Evolutionary conservation across 1,140 invertebrate species (phyloP), one percentile per base, ranked within the genome.

Genomic region (Drosophila busckii): DNA sequence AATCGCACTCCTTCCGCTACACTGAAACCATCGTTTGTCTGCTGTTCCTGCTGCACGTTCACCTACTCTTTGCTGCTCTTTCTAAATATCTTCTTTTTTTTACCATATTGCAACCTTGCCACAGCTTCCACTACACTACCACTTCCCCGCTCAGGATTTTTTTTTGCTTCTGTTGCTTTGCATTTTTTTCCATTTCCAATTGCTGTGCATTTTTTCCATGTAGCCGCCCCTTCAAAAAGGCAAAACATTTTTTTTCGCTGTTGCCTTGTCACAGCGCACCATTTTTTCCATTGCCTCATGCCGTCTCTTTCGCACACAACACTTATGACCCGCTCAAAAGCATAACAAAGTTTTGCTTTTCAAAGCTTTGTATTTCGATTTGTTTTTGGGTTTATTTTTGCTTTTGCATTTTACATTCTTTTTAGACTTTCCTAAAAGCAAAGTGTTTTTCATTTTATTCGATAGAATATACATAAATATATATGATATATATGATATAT

Each of bases 161-260:
- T 44, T 25, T 38, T 50, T 29, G 15, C 16, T 31, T 38, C 38
- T 65, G 68, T 76, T 53, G 19, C 34, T 61, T 63, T 45, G 26
- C 46, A 60, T 46, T 67, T 71, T 63, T 61, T 80, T 54, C 44
- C 70, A 50, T 69, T 75, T 76, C 64, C 70, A 68, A 68, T 68
- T 61, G 53, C 59, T 61, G 62, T 82, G 76, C 64, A 80, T 84
- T 84, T 78, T 78, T 71, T 84, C 65, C 68, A 71, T 29, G 52
- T 54, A 54, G 58, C 71, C 58, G 53, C 73, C 68, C 73, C 71
- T 78, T 59, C 29, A 52, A 40, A 32, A 42, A 9, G 23, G 12
- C 16, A 15, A 12, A 25, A 6, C 7, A 13, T 32, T 68, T 56
- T 53, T 71, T 67, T 59, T 55, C 50, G 49, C 44, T 20, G 29